These are phyloP conservation scores for Pseudotriccus pelzelni DNA, from an alignment of 2,797 vertebrate genomes.

Conservation along the genomic window DNA sequence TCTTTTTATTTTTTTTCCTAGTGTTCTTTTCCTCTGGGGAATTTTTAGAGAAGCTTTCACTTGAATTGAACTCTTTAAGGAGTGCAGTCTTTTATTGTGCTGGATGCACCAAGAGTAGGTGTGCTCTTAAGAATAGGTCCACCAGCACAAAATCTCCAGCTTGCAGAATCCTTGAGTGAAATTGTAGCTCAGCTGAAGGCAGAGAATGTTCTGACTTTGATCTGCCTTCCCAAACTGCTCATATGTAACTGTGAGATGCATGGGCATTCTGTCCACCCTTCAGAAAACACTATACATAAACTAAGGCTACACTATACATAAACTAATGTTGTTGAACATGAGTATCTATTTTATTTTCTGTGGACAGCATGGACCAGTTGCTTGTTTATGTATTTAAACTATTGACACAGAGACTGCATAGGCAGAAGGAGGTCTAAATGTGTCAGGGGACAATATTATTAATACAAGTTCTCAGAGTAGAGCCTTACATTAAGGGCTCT, in stretches of 20 bases:
- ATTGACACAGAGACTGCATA: neutral
- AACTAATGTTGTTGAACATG: neutral
- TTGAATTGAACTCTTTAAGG: neutral
- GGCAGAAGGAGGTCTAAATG: neutral
- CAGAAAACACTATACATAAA: neutral
- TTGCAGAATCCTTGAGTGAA: neutral
- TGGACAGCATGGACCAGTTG: neutral
- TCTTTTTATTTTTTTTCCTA: neutral
- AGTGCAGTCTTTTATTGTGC: neutral
- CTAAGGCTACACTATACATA: neutral
- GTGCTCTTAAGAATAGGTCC: neutral
- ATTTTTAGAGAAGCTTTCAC: neutral
- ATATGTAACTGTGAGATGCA: neutral
- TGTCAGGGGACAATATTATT: neutral
- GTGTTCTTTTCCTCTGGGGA: fast-evolving
- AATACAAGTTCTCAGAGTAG: neutral
- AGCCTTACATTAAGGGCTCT: neutral
- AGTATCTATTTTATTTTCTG: neutral
- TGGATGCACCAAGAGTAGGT: neutral
- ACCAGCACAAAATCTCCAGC: neutral
- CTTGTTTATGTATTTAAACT: neutral
- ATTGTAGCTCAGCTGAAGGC: neutral
- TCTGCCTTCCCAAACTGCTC: neutral
- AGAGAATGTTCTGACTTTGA: neutral
- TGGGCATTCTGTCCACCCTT: neutral